Evolutionary conservation across 2,797 vertebrate species (phyloP).

Genomic region (Lateolabrax maculatus): DNA sequence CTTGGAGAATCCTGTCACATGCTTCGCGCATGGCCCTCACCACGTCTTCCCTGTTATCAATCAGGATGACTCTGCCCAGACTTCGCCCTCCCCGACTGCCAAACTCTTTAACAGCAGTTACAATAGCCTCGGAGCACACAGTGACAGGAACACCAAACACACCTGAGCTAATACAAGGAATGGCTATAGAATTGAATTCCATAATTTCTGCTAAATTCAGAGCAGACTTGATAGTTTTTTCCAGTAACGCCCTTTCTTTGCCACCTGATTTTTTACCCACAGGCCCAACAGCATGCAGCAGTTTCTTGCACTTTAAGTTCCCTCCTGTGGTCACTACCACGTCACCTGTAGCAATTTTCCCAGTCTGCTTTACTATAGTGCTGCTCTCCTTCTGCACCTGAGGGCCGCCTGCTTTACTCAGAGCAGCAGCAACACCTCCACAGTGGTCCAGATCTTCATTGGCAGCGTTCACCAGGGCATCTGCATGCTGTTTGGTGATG

Average conservation of each 20-base stretch:
- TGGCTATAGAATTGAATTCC: conserved; percentile 64
- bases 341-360: conserved; percentile 54
- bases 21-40: conserved; percentile 67
- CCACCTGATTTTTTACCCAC: conserved; percentile 44
- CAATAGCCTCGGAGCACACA: conserved; percentile 74
- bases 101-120: conserved; percentile 68
- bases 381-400: conserved; percentile 70
- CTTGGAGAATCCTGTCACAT: conserved; percentile 59
- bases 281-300: conserved; percentile 81
- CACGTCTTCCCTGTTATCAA: conserved; percentile 64
- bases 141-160: conserved; percentile 58
- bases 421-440: conserved; percentile 74
- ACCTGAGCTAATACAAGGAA: conserved; percentile 78
- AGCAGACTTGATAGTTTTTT: conserved; percentile 41
- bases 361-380: conserved; percentile 29
- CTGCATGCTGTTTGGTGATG: conserved; percentile 74
- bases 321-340: conserved; percentile 72
- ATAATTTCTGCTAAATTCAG: conserved; percentile 59
- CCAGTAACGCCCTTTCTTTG: conserved; percentile 49
- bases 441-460: conserved; percentile 69
- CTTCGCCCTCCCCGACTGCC: conserved; percentile 37
- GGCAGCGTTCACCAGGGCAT: conserved; percentile 79
- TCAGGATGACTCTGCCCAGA: conserved; percentile 64
- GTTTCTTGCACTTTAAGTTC: conserved; percentile 66
- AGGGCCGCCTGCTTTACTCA: conserved; percentile 75